Conservation (phyloP, 2,113 vertebrate species). For the Hymenochirus boettgeri region DNA sequence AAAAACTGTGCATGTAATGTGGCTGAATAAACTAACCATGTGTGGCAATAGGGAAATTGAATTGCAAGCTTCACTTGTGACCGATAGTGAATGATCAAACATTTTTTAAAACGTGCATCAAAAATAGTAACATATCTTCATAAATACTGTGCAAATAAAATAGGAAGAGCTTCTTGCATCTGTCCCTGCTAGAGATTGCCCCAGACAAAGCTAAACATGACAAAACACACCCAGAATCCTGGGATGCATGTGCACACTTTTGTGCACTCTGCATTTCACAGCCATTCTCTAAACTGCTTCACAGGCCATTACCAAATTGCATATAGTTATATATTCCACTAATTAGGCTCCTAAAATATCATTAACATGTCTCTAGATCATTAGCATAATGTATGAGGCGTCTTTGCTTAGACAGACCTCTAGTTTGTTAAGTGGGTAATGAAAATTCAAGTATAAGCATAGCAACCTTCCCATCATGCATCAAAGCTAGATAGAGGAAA, state of each 20-base stretch:
- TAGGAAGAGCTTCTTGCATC: too few relatives aligned
- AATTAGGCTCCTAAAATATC: constrained; percentile 99
- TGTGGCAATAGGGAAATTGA: too few relatives aligned
- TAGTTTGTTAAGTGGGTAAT: constrained; percentile 84
- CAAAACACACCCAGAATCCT: constrained; percentile 27
- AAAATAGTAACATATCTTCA: too few relatives aligned
- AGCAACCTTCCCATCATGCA: constrained; percentile 29
- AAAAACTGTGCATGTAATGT: too few relatives aligned
- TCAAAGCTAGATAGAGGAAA: neutral
- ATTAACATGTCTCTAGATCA: constrained; percentile 99
- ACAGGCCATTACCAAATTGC: constrained; percentile 95
- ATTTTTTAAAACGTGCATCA: too few relatives aligned
- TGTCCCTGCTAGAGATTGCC: too few relatives aligned
- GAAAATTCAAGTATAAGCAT: constrained; percentile 54
- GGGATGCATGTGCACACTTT: neutral
- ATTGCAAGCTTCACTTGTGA: too few relatives aligned
- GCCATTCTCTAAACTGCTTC: constrained; percentile 69
- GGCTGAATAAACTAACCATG: too few relatives aligned
- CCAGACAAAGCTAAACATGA: constrained; percentile 27
- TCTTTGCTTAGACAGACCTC: constrained; percentile 82
- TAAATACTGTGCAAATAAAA: too few relatives aligned
- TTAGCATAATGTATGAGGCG: constrained; percentile 98
- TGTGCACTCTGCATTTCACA: neutral
- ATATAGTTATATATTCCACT: constrained; percentile 95
- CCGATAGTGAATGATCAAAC: too few relatives aligned